These are phyloP conservation scores for Myopa tessellatipennis DNA, from an alignment of 2,888 invertebrate genomes.

Conservation along the genomic window DNA sequence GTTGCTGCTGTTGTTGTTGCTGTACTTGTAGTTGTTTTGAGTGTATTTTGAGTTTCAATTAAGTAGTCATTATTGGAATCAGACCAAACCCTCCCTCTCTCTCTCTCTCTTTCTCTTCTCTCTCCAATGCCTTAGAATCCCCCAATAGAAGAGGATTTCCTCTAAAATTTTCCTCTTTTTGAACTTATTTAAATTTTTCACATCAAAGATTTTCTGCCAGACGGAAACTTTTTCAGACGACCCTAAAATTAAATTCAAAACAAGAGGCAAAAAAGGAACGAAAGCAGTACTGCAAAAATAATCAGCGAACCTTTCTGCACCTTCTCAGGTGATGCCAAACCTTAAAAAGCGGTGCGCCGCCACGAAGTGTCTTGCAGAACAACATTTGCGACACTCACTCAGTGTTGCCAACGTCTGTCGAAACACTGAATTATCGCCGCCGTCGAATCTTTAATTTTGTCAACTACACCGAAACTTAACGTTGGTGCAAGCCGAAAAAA, in stretches of 20 bases:
- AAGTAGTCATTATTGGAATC: no score
- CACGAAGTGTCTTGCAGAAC: slow-evolving; percentile 37
- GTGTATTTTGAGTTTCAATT: not conserved
- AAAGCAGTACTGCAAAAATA: not conserved
- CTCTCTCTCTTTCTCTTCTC: no score
- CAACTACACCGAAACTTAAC: slow-evolving; percentile 21
- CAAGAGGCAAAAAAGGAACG: slow-evolving; percentile 6
- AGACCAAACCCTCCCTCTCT: no score
- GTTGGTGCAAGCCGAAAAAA: slow-evolving; percentile 11
- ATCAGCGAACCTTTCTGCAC: slow-evolving; percentile 31
- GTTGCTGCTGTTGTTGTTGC: not conserved
- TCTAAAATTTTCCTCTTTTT: no score
- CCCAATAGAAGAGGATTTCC: no score
- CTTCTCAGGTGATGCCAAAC: slow-evolving; percentile 30
- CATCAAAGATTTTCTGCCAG: slow-evolving; percentile 12
- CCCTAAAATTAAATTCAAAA: slow-evolving; percentile 22
- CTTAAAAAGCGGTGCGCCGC: slow-evolving; percentile 21
- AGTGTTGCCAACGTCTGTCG: slow-evolving; percentile 26
- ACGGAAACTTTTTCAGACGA: not conserved
- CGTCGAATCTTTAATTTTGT: slow-evolving; percentile 39
- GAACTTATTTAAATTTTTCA: slow-evolving; percentile 28
- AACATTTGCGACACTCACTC: slow-evolving; percentile 31
- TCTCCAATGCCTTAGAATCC: no score
- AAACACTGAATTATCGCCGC: slow-evolving; percentile 31
- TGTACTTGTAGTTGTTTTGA: slow-evolving; percentile 5